Conservation (phyloP, 1,140 invertebrate species). For the Ceratina australensis region DNA sequence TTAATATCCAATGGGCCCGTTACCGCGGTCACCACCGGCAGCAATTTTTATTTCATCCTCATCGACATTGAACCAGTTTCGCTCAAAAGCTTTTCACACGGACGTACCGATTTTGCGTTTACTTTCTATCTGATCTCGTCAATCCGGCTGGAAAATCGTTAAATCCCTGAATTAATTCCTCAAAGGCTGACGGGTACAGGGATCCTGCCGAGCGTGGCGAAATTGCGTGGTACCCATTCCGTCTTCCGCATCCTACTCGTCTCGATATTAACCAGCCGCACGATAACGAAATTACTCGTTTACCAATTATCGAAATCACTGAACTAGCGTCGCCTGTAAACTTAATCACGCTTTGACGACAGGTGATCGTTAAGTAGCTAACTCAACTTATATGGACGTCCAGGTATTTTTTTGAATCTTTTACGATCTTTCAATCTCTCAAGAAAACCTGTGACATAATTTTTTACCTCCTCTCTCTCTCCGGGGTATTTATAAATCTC, state of each 20-base stretch:
- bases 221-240: constrained; percentile 16
- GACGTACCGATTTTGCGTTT: background rate
- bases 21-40: no score
- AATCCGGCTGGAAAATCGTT: background rate
- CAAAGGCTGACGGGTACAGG: background rate
- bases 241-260: background rate
- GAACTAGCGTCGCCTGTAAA: background rate
- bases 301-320: background rate
- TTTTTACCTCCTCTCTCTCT: no score
- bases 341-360: background rate
- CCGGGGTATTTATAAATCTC: background rate
- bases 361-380: no score
- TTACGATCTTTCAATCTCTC: background rate
- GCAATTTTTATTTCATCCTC: background rate
- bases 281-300: background rate
- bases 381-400: no score
- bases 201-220: constrained; percentile 8
- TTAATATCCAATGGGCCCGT: constrained; percentile 11
- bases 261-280: background rate
- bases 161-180: background rate
- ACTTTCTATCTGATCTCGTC: background rate
- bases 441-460: background rate
- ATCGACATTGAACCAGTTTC: background rate
- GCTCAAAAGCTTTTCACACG: no score
- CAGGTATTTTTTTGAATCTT: background rate